Evolutionary conservation across 2,113 vertebrate species (phyloP).

Genomic region (Xyliphius kryptos): DNA sequence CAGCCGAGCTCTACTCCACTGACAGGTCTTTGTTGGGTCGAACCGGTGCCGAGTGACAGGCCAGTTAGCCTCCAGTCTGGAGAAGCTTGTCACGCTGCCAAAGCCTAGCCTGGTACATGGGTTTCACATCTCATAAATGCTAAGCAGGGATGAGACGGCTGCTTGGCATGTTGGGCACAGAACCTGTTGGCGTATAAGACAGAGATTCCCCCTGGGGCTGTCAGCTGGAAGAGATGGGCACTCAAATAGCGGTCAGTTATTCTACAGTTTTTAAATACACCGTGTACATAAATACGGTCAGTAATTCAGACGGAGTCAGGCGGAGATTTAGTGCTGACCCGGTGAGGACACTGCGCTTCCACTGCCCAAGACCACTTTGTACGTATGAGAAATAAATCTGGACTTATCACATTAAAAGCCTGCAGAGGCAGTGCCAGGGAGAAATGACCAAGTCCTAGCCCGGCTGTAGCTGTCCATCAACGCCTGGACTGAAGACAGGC

Average conservation of each 20-base stretch:
- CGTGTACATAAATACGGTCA: too few relatives aligned
- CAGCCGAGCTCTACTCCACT: conserved; percentile 31
- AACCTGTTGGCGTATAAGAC: conserved; percentile 31
- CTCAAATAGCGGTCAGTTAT: too few relatives aligned
- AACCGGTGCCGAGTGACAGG: conserved; percentile 40
- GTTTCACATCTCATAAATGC: conserved; percentile 46
- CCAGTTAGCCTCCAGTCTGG: conserved; percentile 43
- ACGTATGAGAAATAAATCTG: conserved; percentile 35
- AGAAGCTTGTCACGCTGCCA: conserved; percentile 41
- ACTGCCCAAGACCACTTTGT: conserved; percentile 1
- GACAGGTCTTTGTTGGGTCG: conserved; percentile 34
- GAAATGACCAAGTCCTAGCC: conserved; percentile 5
- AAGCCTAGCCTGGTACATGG: conserved; percentile 31
- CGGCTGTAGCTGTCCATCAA: conserved; percentile 26
- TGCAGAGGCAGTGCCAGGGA: conserved; percentile 8
- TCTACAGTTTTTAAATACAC: too few relatives aligned
- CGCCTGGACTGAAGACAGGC: conserved; percentile 19
- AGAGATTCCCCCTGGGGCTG: conserved; percentile 28
- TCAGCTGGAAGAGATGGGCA: too few relatives aligned
- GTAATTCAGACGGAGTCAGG: too few relatives aligned
- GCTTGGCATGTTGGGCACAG: conserved; percentile 30
- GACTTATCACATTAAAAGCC: conserved; percentile 37
- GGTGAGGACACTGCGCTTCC: too few relatives aligned
- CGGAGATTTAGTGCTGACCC: too few relatives aligned
- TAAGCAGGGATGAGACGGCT: conserved; percentile 36